Percentiles rank a stretch among this genome's conserved stretches.
These are phyloP conservation scores for Acronicta alni DNA, from an alignment of 2,888 invertebrate species.

Conservation along the genomic window DNA sequence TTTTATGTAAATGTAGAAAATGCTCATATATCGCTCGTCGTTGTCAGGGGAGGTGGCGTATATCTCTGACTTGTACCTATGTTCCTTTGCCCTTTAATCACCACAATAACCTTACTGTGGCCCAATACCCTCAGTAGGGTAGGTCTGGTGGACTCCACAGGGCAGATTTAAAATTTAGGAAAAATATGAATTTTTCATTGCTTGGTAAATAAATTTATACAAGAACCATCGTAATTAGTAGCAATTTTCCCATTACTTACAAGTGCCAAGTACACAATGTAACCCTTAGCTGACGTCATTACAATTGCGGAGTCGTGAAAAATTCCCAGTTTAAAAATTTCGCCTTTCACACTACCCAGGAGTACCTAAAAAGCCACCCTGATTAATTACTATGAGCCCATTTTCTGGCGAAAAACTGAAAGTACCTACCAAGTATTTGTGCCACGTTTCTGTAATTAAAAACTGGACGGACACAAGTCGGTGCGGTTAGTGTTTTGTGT, in stretches of 20 bases:
- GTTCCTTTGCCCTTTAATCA: no score
- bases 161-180: no score
- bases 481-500: constrained; percentile 29
- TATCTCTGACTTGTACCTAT: no score
- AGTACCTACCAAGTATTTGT: constrained; percentile 31
- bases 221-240: neutral
- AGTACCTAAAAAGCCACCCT: constrained; percentile 34
- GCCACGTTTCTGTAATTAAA: constrained; percentile 47
- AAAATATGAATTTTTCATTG: no score
- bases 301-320: constrained; percentile 5
- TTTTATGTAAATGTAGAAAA: no score
- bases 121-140: no score
- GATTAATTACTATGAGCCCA: constrained; percentile 45
- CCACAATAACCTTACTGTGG: no score
- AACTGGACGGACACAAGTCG: constrained; percentile 17
- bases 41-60: no score
- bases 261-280: constrained; percentile 9
- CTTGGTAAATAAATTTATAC: neutral
- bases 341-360: constrained; percentile 32
- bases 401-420: constrained; percentile 23
- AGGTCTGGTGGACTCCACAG: no score
- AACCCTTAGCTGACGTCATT: constrained; percentile 20
- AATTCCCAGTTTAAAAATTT: constrained; percentile 39
- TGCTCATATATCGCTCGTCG: no score
- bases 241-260: constrained; percentile 2